phyloP scores from a whole-genome alignment of 2,113 vertebrate species.

The Lichenostomus cassidix region DNA sequence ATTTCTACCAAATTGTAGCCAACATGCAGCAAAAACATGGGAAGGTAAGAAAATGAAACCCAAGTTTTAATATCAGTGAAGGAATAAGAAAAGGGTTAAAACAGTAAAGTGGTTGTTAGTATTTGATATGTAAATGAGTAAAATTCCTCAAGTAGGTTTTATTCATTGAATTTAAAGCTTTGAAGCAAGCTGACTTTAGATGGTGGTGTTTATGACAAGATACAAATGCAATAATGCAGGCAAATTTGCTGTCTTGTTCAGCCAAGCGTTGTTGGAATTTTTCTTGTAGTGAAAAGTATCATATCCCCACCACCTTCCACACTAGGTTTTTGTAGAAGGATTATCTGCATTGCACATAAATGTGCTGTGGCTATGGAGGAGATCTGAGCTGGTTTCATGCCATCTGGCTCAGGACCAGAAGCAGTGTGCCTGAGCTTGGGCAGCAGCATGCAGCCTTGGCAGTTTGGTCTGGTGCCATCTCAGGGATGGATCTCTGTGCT shows the following conservation, averaged over 20 bases:
- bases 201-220: background rate
- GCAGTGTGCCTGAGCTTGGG: background rate
- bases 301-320: fast-evolving
- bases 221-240: background rate
- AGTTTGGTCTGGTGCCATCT: background rate
- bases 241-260: background rate
- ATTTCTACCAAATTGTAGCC: background rate
- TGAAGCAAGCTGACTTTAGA: background rate
- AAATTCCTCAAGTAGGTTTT: background rate
- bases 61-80: background rate
- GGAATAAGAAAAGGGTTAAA: background rate
- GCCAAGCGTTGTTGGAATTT: background rate
- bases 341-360: background rate
- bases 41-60: background rate
- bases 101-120: background rate
- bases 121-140: background rate
- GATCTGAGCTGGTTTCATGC: background rate
- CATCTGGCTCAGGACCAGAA: background rate
- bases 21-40: background rate
- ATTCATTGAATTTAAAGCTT: background rate
- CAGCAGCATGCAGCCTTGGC: background rate
- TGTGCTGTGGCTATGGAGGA: background rate
- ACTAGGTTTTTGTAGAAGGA: background rate
- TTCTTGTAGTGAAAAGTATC: background rate
- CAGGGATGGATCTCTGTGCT: background rate